Conservation (phyloP, 2,797 vertebrate genomes). For the Kryptolebias ocellatus region DNA sequence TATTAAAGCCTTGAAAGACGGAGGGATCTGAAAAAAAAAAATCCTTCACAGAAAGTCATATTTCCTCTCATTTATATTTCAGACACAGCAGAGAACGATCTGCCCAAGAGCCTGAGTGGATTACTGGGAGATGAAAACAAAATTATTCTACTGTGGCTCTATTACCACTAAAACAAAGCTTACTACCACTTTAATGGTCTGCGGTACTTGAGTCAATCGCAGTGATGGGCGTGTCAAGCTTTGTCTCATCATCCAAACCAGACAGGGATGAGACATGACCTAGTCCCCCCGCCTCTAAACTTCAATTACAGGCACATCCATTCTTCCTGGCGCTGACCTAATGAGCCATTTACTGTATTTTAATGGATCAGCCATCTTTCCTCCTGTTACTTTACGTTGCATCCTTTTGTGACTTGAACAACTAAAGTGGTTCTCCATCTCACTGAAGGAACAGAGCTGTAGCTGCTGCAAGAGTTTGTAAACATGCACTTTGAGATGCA, state of each 20-base stretch:
- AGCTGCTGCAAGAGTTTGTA: neutral
- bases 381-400: neutral
- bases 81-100: conserved; percentile 57
- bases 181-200: conserved; percentile 45
- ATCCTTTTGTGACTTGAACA: neutral
- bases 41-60: conserved; percentile 28
- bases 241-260: conserved; percentile 23
- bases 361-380: neutral
- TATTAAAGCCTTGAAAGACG: conserved; percentile 40
- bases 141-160: conserved; percentile 40
- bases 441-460: neutral
- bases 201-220: conserved; percentile 27
- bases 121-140: conserved; percentile 53
- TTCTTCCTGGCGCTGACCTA: conserved; percentile 17
- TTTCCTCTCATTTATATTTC: conserved; percentile 70
- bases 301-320: conserved; percentile 19
- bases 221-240: conserved; percentile 34
- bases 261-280: conserved; percentile 18
- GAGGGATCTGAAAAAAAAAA: conserved; percentile 32
- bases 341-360: conserved; percentile 5
- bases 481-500: neutral
- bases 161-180: conserved; percentile 48
- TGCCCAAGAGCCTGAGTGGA: conserved; percentile 51
- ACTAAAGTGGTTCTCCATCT: neutral
- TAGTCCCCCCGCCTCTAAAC: conserved; percentile 12